Conservation (phyloP, 2,797 vertebrate genomes). For the Xenentodon cancila region DNA sequence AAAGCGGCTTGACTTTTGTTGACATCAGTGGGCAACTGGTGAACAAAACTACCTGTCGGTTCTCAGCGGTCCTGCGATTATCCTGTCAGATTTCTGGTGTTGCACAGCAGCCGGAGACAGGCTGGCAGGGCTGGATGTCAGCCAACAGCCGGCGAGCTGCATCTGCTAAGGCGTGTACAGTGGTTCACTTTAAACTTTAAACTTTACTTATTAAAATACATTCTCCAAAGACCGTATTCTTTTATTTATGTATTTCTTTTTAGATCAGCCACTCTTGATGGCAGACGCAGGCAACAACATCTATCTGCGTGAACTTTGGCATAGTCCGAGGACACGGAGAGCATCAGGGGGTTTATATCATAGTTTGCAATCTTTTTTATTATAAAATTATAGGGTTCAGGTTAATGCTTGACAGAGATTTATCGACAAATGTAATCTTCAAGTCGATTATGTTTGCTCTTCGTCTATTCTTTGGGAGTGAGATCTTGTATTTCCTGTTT, state of each 20-base stretch:
- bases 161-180: background rate
- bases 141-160: background rate
- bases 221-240: too few relatives aligned
- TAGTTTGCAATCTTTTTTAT: background rate
- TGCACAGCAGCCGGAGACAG: conserved; percentile 14
- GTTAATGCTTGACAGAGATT: conserved; percentile 3
- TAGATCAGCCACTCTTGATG: too few relatives aligned
- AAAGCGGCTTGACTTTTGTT: conserved; percentile 6
- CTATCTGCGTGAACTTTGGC: too few relatives aligned
- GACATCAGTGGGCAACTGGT: conserved; percentile 5
- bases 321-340: too few relatives aligned
- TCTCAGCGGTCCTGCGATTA: conserved; percentile 21
- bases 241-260: too few relatives aligned
- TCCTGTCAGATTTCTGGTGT: conserved; percentile 16
- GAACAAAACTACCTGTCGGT: conserved; percentile 10
- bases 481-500: conserved; percentile 20
- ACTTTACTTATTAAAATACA: too few relatives aligned
- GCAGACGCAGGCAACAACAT: too few relatives aligned
- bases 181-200: background rate
- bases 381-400: conserved; percentile 20
- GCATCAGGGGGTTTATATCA: background rate
- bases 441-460: conserved; percentile 51
- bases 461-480: conserved; percentile 12
- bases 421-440: conserved; percentile 35
- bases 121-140: conserved; percentile 17